Evolutionary conservation across 2,113 vertebrate genomes (phyloP).

Genomic region (Gnathonemus echidnorhynchus): DNA sequence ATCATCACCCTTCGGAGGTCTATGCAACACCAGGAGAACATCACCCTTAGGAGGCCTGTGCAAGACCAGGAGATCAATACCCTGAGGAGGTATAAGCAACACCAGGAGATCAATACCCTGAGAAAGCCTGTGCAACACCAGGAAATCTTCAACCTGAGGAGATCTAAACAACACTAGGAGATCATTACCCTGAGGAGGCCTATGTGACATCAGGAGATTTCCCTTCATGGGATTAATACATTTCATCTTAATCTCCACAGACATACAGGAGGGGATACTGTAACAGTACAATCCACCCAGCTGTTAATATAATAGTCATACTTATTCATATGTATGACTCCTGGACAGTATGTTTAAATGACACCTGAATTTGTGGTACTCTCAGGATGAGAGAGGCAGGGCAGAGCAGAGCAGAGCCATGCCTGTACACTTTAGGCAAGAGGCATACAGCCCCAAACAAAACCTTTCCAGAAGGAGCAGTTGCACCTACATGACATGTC

Average conservation of each 20-base stretch:
- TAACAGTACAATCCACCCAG: not conserved
- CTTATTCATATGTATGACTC: no score
- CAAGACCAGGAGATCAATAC: not conserved
- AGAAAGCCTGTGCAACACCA: not conserved
- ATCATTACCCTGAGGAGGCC: not conserved
- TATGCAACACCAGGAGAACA: no score
- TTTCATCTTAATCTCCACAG: not conserved
- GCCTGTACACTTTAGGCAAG: not conserved
- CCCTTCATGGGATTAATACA: not conserved
- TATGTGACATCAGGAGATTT: not conserved
- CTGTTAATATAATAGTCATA: not conserved
- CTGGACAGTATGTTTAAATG: no score
- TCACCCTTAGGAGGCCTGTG: not conserved
- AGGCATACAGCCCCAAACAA: not conserved
- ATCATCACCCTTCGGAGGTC: no score
- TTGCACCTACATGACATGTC: not conserved
- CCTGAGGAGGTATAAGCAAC: no score
- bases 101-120: not conserved
- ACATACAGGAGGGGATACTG: not conserved
- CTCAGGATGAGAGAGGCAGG: not conserved
- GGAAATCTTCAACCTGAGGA: not conserved
- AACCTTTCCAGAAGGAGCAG: not conserved
- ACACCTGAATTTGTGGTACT: not conserved
- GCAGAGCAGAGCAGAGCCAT: not conserved
- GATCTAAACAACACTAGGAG: not conserved